These are phyloP conservation scores for Pseudorasbora parva DNA, from an alignment of 2,113 vertebrate genomes.

Conservation along the genomic window DNA sequence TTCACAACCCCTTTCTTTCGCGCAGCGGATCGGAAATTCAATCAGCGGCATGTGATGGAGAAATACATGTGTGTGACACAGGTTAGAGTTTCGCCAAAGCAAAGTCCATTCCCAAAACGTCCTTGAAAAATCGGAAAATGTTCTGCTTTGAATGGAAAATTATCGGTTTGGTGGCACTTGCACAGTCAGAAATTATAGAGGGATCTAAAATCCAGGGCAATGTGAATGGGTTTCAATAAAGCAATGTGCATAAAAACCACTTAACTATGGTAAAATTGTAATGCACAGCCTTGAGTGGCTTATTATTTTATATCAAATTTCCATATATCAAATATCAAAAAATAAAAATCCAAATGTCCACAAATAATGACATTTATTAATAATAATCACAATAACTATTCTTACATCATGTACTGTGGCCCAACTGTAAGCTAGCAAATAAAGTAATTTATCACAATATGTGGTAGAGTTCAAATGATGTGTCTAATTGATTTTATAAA, in stretches of 20 bases:
- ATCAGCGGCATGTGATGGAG: conserved; percentile 20
- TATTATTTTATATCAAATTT: background rate
- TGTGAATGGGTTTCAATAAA: background rate
- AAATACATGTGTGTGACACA: conserved; percentile 19
- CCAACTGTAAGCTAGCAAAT: background rate
- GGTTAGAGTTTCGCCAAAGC: background rate
- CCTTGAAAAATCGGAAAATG: background rate
- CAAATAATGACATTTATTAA: background rate
- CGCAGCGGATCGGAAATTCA: conserved; percentile 1
- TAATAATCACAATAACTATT: background rate
- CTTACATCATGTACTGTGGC: background rate
- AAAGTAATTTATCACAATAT: background rate
- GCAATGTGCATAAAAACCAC: background rate
- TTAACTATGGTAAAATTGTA: background rate
- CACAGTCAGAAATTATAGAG: background rate
- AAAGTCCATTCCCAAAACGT: background rate
- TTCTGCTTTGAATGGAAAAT: background rate
- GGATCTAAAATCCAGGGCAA: background rate
- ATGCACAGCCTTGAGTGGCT: background rate
- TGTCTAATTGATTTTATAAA: background rate
- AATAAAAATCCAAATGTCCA: background rate
- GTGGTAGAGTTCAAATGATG: background rate
- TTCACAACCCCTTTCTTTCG: conserved; percentile 33
- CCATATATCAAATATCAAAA: too few species aligned
- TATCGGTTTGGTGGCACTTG: background rate